Percentiles rank a stretch among this genome's conserved stretches.
Evolutionary conservation across 2,888 invertebrate species (phyloP).

Genomic region (Polietes domitor): DNA sequence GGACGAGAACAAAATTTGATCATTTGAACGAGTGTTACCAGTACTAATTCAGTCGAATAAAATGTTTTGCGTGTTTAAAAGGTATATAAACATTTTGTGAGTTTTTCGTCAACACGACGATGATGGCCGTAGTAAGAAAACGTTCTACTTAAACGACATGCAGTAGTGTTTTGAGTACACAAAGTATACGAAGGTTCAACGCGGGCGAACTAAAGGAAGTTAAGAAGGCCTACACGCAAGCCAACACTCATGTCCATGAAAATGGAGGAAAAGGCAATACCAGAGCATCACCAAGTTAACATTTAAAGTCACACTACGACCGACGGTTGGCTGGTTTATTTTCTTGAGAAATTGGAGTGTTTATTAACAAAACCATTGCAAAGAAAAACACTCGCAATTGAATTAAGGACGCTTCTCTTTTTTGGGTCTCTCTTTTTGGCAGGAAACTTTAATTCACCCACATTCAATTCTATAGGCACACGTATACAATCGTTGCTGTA

Average conservation of each 20-base stretch:
- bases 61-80: constrained; percentile 19
- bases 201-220: too few relatives aligned
- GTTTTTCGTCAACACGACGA: not conserved
- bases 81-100: not conserved
- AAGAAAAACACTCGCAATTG: not conserved
- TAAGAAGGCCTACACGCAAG: not conserved
- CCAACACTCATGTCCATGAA: not conserved
- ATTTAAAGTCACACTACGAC: not conserved
- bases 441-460: not conserved
- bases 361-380: not conserved
- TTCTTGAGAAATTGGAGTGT: not conserved
- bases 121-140: not conserved
- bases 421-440: not conserved
- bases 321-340: not conserved
- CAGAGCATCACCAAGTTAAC: not conserved
- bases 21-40: not conserved
- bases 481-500: too few relatives aligned
- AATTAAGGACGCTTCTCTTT: not conserved
- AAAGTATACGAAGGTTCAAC: not conserved
- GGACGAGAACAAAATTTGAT: too few relatives aligned
- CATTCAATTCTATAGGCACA: too few relatives aligned
- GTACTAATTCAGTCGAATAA: not conserved
- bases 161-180: not conserved
- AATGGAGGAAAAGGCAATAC: not conserved
- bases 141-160: not conserved